A percentile compares a stretch with the other conserved stretches of the same genome.
Evolutionary conservation across 2,113 vertebrate genomes (phyloP).

Genomic region (Rhinolophus ferrumequinum): DNA sequence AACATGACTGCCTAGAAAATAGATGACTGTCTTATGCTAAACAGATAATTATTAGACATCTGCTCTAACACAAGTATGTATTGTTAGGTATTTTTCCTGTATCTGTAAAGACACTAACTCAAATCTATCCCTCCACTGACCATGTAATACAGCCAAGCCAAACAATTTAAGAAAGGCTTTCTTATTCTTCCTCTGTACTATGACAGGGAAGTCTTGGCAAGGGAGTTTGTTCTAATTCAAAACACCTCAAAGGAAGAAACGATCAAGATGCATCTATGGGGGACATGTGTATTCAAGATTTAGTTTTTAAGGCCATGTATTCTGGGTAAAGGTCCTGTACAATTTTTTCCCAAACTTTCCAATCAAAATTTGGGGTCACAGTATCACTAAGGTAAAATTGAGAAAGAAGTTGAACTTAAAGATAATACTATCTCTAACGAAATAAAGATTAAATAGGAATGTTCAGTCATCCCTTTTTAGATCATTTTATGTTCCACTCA

Average conservation of each 20-base stretch:
- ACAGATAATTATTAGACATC: not conserved
- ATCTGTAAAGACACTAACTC: conserved; percentile 4
- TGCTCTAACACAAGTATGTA: not conserved
- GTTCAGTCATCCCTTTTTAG: not conserved
- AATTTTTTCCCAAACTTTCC: not conserved
- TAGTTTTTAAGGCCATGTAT: conserved; percentile 27
- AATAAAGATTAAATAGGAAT: not conserved
- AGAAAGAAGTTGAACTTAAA: not conserved
- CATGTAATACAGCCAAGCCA: not conserved
- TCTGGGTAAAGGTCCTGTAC: not conserved
- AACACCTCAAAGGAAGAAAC: not conserved
- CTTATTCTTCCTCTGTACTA: not conserved
- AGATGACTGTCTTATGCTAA: not conserved
- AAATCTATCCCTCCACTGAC: not conserved
- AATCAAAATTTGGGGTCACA: not conserved
- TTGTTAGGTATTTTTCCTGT: not conserved
- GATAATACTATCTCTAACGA: not conserved
- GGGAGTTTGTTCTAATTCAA: conserved; percentile 25
- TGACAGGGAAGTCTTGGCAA: not conserved
- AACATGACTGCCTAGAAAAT: conserved; percentile 6
- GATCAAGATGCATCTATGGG: not conserved
- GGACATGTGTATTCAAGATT: not conserved
- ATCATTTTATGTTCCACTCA: not conserved
- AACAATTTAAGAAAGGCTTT: conserved; percentile 7
- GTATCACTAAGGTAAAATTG: not conserved